A percentile compares a stretch with the other conserved stretches of the same genome.
Evolutionary conservation across 2,888 invertebrate species (phyloP).

Genomic region (Griposia aprilina): DNA sequence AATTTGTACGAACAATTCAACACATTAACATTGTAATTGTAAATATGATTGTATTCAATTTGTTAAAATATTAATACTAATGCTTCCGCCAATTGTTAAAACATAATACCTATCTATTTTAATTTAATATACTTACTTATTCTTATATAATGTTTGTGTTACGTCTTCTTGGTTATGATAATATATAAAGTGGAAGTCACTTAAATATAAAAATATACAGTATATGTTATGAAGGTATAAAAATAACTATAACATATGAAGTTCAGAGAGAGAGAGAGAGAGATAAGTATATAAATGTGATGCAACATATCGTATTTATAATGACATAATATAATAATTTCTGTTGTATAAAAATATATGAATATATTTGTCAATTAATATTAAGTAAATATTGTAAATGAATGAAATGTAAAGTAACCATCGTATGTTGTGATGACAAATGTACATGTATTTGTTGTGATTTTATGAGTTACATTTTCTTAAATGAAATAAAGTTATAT

Average conservation of each 20-base stretch:
- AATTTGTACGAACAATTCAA: conserved; percentile 5
- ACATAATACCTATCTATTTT: conserved; percentile 30
- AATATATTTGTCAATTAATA: conserved; percentile 68
- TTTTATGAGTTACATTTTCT: conserved; percentile 77
- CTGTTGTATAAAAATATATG: conserved; percentile 64
- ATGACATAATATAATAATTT: conserved; percentile 65
- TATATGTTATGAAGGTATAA: conserved; percentile 31
- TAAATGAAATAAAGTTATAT: conserved; percentile 83
- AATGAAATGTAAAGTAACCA: conserved; percentile 67
- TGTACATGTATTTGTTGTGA: conserved; percentile 81
- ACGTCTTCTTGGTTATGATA: conserved; percentile 45
- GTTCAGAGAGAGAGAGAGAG: conserved; percentile 68
- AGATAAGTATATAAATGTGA: conserved; percentile 72
- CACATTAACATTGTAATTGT: conserved; percentile 10
- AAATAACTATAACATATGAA: conserved; percentile 48
- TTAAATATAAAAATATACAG: conserved; percentile 15
- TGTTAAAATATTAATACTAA: conserved; percentile 7
- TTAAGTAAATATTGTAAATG: conserved; percentile 64
- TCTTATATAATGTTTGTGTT: conserved; percentile 42
- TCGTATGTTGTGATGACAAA: conserved; percentile 73
- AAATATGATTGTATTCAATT: conserved; percentile 26
- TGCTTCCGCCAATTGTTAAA: conserved; percentile 50
- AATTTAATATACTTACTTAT: conserved; percentile 32
- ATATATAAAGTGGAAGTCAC: conserved; percentile 18
- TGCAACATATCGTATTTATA: conserved; percentile 82